Evolutionary conservation across 1,140 invertebrate species (phyloP), one percentile per base, ranked within the genome.

Genomic region (Atta cephalotes): DNA sequence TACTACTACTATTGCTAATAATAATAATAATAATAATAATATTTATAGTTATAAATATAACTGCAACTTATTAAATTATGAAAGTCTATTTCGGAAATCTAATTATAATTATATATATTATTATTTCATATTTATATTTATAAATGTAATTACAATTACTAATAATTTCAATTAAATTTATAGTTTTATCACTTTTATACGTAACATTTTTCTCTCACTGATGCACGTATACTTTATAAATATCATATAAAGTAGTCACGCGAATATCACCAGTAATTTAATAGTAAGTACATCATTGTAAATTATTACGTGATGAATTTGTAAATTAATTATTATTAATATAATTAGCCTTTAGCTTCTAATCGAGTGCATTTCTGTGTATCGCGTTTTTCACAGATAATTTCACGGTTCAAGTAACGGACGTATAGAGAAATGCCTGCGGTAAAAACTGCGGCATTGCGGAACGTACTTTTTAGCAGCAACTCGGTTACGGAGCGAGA

Each of bases 321-420:
- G n/a, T 31, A 72, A 70, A 51, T 71, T 71, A 72, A 70, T n/a
- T n/a, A n/a, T n/a, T n/a, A n/a, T n/a, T n/a, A n/a, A n/a, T n/a
- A n/a, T n/a, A n/a, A n/a, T 71, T 51, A 71, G 35, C 12, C 21
- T 49, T 76, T 58, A 58, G 28, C n/a, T 21, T 7, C 51, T 74
- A 51, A 28, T 72, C 70, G 21, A 72, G 45, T 31, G 18, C 51
- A 31, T 21, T 39, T 76, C 31, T 35, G 56, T 25, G 58, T 45
- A 63, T 35, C 49, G 14, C n/a, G 63, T 80, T 80, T 49, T 66
- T 66, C 49, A n/a, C 28, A 39, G 49, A 58, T 81, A 70, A 70
- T 81, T 70, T 80, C n/a, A 80, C 63, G n/a, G 28, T 70, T 70
- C n/a, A 10, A 28, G 14, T 70, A 68, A 35, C n/a, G 10, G 12